phyloP scores from a whole-genome alignment of 2,797 vertebrate species.

The Erithacus rubecula region DNA sequence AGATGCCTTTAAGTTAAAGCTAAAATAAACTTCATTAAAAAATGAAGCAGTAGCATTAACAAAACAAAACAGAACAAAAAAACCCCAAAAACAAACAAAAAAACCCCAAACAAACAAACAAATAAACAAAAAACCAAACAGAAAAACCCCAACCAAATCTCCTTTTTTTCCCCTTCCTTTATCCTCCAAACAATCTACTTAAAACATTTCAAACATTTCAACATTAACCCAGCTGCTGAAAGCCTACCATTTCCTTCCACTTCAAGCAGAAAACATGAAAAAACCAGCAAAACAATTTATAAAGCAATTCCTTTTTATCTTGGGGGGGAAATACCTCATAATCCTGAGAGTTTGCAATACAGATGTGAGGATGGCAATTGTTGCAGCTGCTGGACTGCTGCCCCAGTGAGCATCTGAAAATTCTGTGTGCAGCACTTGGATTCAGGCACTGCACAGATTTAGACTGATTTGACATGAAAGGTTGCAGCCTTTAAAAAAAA shows the following conservation, averaged over 20 bases:
- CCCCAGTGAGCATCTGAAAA: not conserved
- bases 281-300: not conserved
- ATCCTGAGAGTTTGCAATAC: not conserved
- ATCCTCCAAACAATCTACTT: not conserved
- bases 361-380: not conserved
- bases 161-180: fast-evolving
- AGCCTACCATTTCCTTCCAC: not conserved
- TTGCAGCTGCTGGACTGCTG: not conserved
- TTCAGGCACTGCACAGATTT: not conserved
- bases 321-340: not conserved
- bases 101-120: too few species aligned
- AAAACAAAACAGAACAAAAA: too few species aligned
- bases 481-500: not conserved
- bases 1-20: not conserved
- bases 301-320: not conserved
- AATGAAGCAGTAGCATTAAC: not conserved
- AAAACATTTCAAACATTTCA: not conserved
- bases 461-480: not conserved
- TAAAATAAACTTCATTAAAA: not conserved
- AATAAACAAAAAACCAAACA: not conserved
- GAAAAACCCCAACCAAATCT: not conserved
- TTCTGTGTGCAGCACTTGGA: not conserved
- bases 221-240: not conserved
- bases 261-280: not conserved
- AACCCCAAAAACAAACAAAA: not conserved